Conservation (phyloP, 2,113 vertebrate genomes). For the Xiphophorus maculatus region DNA sequence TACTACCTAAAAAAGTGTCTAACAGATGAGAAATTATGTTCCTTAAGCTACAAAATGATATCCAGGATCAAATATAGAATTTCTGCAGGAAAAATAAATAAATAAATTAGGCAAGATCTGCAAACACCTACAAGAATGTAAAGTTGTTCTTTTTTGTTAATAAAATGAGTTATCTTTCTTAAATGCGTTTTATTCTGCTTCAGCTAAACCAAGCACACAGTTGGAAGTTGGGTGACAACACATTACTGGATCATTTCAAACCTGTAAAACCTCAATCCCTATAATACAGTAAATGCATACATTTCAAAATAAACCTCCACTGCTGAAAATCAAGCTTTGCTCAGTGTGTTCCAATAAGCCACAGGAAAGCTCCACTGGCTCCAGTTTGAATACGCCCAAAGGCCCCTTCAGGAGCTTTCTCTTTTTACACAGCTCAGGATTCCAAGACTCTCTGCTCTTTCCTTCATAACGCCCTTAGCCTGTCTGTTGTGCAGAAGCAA, state of each 20-base stretch:
- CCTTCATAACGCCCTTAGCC: slow-evolving; percentile 6
- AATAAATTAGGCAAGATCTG: not conserved
- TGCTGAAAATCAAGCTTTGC: not conserved
- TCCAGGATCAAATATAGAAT: too few relatives aligned
- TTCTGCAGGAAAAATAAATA: too few relatives aligned
- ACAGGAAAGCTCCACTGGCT: slow-evolving; percentile 16
- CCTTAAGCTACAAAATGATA: too few relatives aligned
- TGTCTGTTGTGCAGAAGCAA: slow-evolving; percentile 23
- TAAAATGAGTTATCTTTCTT: slow-evolving; percentile 5
- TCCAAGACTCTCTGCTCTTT: slow-evolving; percentile 21
- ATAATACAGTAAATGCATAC: slow-evolving; percentile 13
- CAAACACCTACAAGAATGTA: not conserved
- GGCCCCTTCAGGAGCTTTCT: slow-evolving; percentile 47
- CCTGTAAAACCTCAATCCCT: slow-evolving; percentile 8
- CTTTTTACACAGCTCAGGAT: slow-evolving; percentile 30
- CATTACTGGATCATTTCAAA: slow-evolving; percentile 21
- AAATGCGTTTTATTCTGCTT: slow-evolving; percentile 7
- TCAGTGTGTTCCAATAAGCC: not conserved
- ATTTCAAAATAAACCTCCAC: slow-evolving; percentile 5
- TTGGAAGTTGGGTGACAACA: not conserved
- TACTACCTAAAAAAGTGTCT: too few relatives aligned
- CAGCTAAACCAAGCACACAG: not conserved
- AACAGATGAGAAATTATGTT: too few relatives aligned
- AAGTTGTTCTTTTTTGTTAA: not conserved
- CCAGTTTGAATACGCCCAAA: slow-evolving; percentile 34